Conservation (phyloP, 2,888 invertebrate species). For the Drosophila anomalata region DNA sequence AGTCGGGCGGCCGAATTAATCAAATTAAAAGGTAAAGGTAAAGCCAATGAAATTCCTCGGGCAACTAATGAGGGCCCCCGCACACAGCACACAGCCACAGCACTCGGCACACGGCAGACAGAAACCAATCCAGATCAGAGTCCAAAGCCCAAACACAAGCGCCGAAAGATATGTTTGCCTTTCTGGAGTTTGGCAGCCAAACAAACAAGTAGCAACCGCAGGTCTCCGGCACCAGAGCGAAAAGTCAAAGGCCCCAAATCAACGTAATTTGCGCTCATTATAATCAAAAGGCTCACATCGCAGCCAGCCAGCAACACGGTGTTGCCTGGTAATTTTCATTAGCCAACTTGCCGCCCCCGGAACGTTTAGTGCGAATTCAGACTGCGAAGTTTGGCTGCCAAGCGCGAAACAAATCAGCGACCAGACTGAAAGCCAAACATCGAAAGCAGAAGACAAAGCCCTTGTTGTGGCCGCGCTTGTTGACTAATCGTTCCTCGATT, state of each 20-base stretch:
- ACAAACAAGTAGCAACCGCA: slow-evolving; percentile 37
- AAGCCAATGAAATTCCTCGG: slow-evolving; percentile 44
- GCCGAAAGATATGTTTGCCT: background rate
- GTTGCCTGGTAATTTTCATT: slow-evolving; percentile 50
- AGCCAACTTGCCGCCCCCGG: slow-evolving; percentile 36
- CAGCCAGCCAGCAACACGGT: slow-evolving; percentile 11
- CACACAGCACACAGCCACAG: background rate
- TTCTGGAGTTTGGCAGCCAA: slow-evolving; percentile 25
- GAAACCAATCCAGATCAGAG: background rate
- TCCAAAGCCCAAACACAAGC: background rate
- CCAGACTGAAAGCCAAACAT: background rate
- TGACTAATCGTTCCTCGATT: slow-evolving; percentile 68
- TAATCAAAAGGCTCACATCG: slow-evolving; percentile 47
- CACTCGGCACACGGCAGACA: background rate
- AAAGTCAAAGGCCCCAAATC: slow-evolving; percentile 50
- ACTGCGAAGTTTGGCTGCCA: background rate
- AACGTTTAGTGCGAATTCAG: background rate
- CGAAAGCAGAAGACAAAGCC: slow-evolving; percentile 21
- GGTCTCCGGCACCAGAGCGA: slow-evolving; percentile 32
- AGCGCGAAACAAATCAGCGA: background rate
- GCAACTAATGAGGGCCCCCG: slow-evolving; percentile 29
- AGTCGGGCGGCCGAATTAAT: slow-evolving; percentile 23
- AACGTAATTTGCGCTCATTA: slow-evolving; percentile 67
- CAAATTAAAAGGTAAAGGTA: slow-evolving; percentile 58
- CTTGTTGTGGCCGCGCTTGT: slow-evolving; percentile 33